Evolutionary conservation across 2,797 vertebrate genomes (phyloP).

Genomic region (Darevskia mixta): DNA sequence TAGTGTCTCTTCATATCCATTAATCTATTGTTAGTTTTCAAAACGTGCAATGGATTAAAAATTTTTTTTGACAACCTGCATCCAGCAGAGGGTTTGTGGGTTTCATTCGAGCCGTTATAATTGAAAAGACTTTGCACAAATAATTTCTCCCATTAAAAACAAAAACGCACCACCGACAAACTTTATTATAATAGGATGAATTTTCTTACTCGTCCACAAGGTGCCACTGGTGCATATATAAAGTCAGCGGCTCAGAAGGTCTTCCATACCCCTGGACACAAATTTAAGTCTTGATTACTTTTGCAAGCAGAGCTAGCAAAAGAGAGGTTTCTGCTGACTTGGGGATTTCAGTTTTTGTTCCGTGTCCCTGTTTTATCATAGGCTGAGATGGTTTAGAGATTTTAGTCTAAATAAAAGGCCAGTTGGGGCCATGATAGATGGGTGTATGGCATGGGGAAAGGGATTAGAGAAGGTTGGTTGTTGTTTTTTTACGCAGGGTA

Average conservation of each 20-base stretch:
- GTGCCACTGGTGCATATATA: background rate
- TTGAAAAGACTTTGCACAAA: background rate
- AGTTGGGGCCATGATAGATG: too few relatives aligned
- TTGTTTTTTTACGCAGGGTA: background rate
- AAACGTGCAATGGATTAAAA: background rate
- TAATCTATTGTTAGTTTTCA: background rate
- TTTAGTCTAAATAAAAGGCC: too few relatives aligned
- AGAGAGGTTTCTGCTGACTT: too few relatives aligned
- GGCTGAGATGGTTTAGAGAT: too few relatives aligned
- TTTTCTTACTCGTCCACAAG: background rate
- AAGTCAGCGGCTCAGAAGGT: too few relatives aligned
- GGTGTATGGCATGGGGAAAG: too few relatives aligned
- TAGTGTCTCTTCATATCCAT: background rate
- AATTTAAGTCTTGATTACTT: too few relatives aligned
- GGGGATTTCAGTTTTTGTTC: too few relatives aligned
- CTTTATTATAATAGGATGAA: background rate
- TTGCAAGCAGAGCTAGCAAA: too few relatives aligned
- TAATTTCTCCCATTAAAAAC: background rate
- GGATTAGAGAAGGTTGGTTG: background rate
- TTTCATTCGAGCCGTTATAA: background rate
- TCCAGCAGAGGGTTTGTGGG: background rate
- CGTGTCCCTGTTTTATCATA: too few relatives aligned
- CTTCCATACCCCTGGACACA: too few relatives aligned
- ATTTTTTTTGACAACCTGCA: background rate
- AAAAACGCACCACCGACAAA: background rate